phyloP scores from a whole-genome alignment of 1,140 invertebrate species.

The Stegodyphus mimosarum region DNA sequence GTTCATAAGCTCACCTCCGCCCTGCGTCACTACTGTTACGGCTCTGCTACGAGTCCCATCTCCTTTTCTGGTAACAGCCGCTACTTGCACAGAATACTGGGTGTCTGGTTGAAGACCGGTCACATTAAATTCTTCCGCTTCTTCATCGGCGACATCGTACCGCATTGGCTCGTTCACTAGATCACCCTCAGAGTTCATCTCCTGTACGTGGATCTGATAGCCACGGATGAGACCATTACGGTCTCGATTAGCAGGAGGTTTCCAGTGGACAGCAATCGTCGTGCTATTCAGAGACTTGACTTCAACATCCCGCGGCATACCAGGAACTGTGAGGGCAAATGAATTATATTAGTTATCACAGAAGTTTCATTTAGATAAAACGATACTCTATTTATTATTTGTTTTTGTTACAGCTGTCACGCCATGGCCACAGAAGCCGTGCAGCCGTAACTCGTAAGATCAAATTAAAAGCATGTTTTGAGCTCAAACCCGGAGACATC shows the following conservation, averaged over 20 bases:
- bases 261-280: constrained; percentile 90
- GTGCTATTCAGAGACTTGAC: constrained; percentile 91
- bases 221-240: constrained; percentile 96
- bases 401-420: no score
- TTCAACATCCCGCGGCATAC: constrained; percentile 91
- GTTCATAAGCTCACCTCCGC: constrained; percentile 73
- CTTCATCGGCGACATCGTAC: constrained; percentile 84
- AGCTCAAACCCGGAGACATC: no score
- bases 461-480: no score
- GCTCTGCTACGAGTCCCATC: constrained; percentile 89
- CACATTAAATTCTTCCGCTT: constrained; percentile 82
- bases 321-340: constrained; percentile 81
- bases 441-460: no score
- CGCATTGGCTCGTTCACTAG: constrained; percentile 65
- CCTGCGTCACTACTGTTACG: constrained; percentile 86
- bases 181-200: constrained; percentile 79
- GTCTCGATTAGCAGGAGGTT: constrained; percentile 87
- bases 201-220: constrained; percentile 95
- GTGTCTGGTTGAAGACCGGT: constrained; percentile 92
- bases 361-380: no score
- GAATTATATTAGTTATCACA: no score
- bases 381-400: no score
- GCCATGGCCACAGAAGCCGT: no score
- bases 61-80: constrained; percentile 92
- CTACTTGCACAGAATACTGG: constrained; percentile 83